A percentile compares a stretch with the other conserved stretches of the same genome.
These are phyloP conservation scores for Ptychobarbus kaznakovi DNA, from an alignment of 2,797 vertebrate species.

Conservation along the genomic window DNA sequence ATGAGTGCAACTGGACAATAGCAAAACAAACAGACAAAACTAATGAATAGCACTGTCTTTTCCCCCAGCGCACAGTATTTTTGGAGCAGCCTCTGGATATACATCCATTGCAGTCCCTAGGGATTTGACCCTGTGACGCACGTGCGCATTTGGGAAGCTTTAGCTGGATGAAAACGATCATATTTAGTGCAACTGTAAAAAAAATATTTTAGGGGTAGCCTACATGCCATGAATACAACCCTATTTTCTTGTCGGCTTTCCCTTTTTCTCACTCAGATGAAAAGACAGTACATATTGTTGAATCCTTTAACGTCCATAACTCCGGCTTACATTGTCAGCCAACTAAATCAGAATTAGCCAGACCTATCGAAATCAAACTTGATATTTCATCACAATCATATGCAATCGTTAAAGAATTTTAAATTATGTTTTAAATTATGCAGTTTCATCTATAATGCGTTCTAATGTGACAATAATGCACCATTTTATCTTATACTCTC, in stretches of 20 bases:
- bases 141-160: conserved; percentile 6
- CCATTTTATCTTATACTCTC: not conserved
- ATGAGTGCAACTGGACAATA: not conserved
- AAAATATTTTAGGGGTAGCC: not conserved
- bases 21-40: not conserved
- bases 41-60: not conserved
- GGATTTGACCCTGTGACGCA: conserved; percentile 39
- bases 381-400: not conserved
- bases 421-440: not conserved
- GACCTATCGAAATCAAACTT: not conserved
- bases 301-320: not conserved
- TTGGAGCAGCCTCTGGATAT: conserved; percentile 27
- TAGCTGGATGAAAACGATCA: conserved; percentile 6
- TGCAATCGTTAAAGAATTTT: not conserved
- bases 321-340: conserved; percentile 4
- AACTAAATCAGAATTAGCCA: not conserved
- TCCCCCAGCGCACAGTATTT: conserved; percentile 16
- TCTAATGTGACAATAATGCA: not conserved
- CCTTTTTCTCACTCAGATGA: not conserved
- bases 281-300: not conserved
- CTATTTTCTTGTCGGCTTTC: not conserved
- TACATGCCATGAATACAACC: not conserved
- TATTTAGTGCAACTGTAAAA: conserved; percentile 25
- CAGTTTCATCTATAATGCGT: not conserved
- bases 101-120: not conserved